Conservation (phyloP, 2,888 invertebrate species). For the Noctua comes region DNA sequence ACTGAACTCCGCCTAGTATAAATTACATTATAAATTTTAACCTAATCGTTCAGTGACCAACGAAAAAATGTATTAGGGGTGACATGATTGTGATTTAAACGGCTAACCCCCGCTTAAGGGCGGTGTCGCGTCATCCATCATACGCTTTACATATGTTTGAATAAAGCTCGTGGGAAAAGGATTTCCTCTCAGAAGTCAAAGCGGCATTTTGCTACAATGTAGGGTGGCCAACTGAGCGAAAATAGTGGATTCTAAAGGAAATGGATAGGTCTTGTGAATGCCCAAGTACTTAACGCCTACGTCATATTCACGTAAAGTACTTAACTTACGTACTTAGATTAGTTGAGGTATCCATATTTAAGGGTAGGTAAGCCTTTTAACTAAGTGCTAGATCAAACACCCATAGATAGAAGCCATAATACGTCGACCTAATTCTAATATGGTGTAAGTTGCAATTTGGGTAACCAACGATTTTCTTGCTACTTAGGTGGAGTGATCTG, state of each 20-base stretch:
- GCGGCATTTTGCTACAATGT: constrained; percentile 80
- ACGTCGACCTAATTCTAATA: no score
- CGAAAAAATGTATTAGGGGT: constrained; percentile 85
- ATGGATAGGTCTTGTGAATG: constrained; percentile 22
- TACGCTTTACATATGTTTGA: constrained; percentile 91
- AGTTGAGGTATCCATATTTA: not conserved
- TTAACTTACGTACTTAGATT: no score
- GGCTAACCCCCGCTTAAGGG: constrained; percentile 84
- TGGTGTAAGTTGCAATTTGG: no score
- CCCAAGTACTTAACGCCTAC: not conserved
- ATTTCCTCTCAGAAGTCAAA: constrained; percentile 90
- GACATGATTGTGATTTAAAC: constrained; percentile 89
- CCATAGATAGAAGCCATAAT: not conserved
- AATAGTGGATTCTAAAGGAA: constrained; percentile 13
- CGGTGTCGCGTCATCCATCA: constrained; percentile 89
- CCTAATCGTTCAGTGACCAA: constrained; percentile 84
- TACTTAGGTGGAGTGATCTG: no score
- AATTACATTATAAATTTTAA: constrained; percentile 89
- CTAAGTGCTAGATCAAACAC: not conserved
- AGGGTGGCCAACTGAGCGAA: constrained; percentile 74
- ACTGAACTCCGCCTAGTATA: constrained; percentile 78
- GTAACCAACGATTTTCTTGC: no score
- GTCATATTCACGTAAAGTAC: not conserved
- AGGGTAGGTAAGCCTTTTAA: no score
- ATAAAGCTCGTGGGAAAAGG: constrained; percentile 91